phyloP scores from a whole-genome alignment of 2,888 invertebrate species.

The Rhingia rostrata region DNA sequence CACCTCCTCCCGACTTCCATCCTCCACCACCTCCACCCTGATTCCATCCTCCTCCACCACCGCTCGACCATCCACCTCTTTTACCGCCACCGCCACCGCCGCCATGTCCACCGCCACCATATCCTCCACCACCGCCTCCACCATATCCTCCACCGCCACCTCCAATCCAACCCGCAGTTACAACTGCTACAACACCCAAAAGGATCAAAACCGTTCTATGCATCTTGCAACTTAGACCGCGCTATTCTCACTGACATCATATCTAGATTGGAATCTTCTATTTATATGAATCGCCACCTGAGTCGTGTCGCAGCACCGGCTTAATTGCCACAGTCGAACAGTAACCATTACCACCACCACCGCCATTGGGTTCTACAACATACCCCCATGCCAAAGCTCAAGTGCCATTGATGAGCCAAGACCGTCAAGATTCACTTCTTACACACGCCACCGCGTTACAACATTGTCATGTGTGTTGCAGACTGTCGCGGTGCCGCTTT shows the following conservation, averaged over 20 bases:
- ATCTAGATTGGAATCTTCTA: constrained; percentile 56
- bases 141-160: constrained; percentile 58
- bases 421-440: constrained; percentile 33
- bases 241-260: constrained; percentile 54
- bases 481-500: constrained; percentile 10
- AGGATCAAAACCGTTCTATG: constrained; percentile 69
- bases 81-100: constrained; percentile 74
- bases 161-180: constrained; percentile 56
- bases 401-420: constrained; percentile 36
- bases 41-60: constrained; percentile 70
- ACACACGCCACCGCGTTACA: constrained; percentile 6
- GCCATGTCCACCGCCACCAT: constrained; percentile 54
- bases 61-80: constrained; percentile 72
- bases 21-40: constrained; percentile 68
- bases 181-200: constrained; percentile 58
- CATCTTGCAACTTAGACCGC: constrained; percentile 60
- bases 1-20: constrained; percentile 46
- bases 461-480: constrained; percentile 12
- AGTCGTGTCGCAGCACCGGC: constrained; percentile 42
- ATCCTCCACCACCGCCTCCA: constrained; percentile 44
- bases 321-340: constrained; percentile 59
- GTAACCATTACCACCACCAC: background rate
- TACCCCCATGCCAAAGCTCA: constrained; percentile 18
- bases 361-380: constrained; percentile 27
- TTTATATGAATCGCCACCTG: constrained; percentile 56